Percentiles rank a stretch among this genome's conserved stretches.
These are phyloP conservation scores for Benitochromis conjunctus DNA, from an alignment of 2,113 vertebrate species.

Conservation along the genomic window DNA sequence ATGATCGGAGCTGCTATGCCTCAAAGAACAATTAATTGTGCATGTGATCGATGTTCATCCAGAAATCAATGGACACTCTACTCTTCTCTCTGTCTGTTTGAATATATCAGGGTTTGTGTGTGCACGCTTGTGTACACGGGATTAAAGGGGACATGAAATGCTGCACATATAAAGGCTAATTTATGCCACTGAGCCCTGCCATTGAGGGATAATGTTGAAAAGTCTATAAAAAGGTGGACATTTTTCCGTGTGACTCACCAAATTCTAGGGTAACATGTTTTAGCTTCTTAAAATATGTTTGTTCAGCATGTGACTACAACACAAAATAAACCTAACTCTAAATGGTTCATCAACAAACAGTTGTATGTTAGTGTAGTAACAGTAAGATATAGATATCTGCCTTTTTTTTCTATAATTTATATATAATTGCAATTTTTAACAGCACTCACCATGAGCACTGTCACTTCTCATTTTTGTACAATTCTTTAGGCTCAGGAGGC, in stretches of 20 bases:
- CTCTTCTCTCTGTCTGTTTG: background rate
- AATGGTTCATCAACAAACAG: background rate
- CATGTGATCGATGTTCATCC: constrained; percentile 70
- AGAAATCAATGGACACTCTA: constrained; percentile 50
- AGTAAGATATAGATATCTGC: background rate
- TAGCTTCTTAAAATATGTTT: background rate
- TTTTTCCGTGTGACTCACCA: fast-evolving
- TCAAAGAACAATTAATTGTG: constrained; percentile 73
- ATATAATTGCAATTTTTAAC: too few relatives aligned
- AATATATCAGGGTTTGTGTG: background rate
- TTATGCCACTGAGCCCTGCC: background rate
- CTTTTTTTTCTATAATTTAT: too few relatives aligned
- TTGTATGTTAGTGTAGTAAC: background rate
- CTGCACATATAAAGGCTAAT: background rate
- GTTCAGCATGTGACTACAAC: fast-evolving
- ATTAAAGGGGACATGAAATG: background rate
- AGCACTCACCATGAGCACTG: too few relatives aligned
- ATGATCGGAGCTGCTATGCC: constrained; percentile 48
- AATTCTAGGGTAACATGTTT: background rate
- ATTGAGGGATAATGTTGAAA: background rate
- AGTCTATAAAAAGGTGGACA: background rate
- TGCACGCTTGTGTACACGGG: background rate
- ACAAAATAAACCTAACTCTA: background rate
- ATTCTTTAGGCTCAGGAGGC: too few relatives aligned
- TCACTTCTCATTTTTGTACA: too few relatives aligned